phyloP scores from a whole-genome alignment of 2,797 vertebrate species.

The Diplodus sargus region DNA sequence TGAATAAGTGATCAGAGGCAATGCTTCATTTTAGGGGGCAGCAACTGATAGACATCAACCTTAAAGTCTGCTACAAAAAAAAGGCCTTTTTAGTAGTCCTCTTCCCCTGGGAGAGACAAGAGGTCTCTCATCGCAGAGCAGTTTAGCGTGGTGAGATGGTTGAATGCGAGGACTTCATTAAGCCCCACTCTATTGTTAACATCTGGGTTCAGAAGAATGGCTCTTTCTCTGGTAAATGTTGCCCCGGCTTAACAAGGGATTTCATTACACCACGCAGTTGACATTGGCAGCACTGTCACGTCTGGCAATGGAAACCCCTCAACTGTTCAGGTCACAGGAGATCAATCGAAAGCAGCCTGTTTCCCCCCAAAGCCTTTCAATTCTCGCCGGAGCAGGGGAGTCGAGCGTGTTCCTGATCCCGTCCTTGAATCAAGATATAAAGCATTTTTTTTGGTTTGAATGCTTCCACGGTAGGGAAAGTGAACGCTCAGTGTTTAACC shows the following conservation, averaged over 20 bases:
- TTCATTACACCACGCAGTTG: slow-evolving; percentile 85
- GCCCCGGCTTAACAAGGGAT: slow-evolving; percentile 83
- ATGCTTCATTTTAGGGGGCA: slow-evolving; percentile 53
- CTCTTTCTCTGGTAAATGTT: slow-evolving; percentile 85
- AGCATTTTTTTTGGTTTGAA: slow-evolving; percentile 20
- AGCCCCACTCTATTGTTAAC: slow-evolving; percentile 87
- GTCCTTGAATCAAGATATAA: slow-evolving; percentile 43
- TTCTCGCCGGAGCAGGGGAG: slow-evolving; percentile 55
- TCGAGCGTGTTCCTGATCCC: slow-evolving; percentile 59
- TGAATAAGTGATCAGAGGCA: slow-evolving; percentile 38
- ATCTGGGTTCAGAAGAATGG: slow-evolving; percentile 86
- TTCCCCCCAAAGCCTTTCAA: slow-evolving; percentile 64
- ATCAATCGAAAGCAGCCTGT: slow-evolving; percentile 80
- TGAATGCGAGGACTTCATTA: slow-evolving; percentile 86
- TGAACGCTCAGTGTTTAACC: not conserved
- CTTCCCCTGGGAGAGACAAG: slow-evolving; percentile 57
- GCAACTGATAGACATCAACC: slow-evolving; percentile 73
- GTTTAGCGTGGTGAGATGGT: slow-evolving; percentile 79
- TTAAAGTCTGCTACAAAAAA: slow-evolving; percentile 63
- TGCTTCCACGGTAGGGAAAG: slow-evolving; percentile 1
- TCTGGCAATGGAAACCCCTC: slow-evolving; percentile 79
- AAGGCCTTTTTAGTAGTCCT: slow-evolving; percentile 59
- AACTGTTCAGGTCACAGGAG: slow-evolving; percentile 79
- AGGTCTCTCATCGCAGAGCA: slow-evolving; percentile 79
- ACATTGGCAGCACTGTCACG: slow-evolving; percentile 84